Evolutionary conservation across 2,888 invertebrate species (phyloP).

Genomic region (Nasonovia ribisnigri): DNA sequence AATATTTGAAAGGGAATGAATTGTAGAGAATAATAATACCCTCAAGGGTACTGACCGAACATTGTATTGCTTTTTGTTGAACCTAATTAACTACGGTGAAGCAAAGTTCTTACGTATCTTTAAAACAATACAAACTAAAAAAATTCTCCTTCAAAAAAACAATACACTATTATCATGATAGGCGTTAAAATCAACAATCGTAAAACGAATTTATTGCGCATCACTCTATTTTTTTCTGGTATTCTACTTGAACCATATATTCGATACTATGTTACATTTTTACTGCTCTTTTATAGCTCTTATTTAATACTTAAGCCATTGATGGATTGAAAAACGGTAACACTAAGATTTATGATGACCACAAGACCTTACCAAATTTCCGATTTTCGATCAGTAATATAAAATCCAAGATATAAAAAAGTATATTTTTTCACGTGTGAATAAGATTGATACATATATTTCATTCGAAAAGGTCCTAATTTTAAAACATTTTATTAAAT

Average conservation of each 20-base stretch:
- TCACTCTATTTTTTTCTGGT: slow-evolving; percentile 20
- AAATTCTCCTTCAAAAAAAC: not conserved
- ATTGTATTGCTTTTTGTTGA: slow-evolving; percentile 41
- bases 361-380: not conserved
- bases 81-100: slow-evolving; percentile 26
- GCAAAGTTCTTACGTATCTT: not conserved
- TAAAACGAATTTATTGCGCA: slow-evolving; percentile 48
- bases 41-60: slow-evolving; percentile 3
- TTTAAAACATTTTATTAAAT: not conserved
- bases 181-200: slow-evolving; percentile 40
- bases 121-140: not conserved
- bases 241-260: slow-evolving; percentile 5
- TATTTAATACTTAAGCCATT: slow-evolving; percentile 16
- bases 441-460: not conserved
- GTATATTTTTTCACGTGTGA: not conserved
- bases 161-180: slow-evolving; percentile 7
- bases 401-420: not conserved
- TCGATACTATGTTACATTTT: slow-evolving; percentile 33
- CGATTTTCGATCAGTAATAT: not conserved
- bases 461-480: not conserved
- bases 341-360: slow-evolving; percentile 10
- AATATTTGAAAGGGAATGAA: not conserved
- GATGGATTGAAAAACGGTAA: slow-evolving; percentile 36
- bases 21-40: not conserved
- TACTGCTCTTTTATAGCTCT: slow-evolving; percentile 35